These are phyloP conservation scores for Notothenia rossii DNA, from an alignment of 2,113 vertebrate species.

Conservation along the genomic window DNA sequence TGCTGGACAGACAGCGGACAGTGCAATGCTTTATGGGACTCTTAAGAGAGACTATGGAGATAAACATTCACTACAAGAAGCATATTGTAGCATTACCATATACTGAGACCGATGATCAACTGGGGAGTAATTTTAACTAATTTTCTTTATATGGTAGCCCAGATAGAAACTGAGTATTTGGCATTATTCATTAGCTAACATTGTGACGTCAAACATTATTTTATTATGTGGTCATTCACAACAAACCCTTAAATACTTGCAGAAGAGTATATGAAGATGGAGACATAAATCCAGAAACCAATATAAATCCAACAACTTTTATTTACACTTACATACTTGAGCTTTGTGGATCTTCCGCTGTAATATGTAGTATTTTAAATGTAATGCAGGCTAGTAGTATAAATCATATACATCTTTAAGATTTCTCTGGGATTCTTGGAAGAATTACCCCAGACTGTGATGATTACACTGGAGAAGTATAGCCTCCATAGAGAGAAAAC, in stretches of 20 bases:
- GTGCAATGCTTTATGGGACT: constrained; percentile 56
- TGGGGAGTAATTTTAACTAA: constrained; percentile 29
- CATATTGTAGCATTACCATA: constrained; percentile 47
- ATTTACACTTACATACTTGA: constrained; percentile 3
- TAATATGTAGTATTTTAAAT: constrained; percentile 42
- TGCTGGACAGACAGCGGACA: constrained; percentile 52
- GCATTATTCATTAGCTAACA: background rate
- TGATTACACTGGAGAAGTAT: background rate
- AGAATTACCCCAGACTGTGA: constrained; percentile 8
- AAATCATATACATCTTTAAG: constrained; percentile 45
- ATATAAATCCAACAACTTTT: background rate
- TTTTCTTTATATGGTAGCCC: constrained; percentile 21
- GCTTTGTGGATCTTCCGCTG: constrained; percentile 6
- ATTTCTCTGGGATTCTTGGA: constrained; percentile 16
- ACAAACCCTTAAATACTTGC: background rate
- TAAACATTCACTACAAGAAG: constrained; percentile 46
- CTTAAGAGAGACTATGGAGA: constrained; percentile 42
- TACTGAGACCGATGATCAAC: constrained; percentile 43
- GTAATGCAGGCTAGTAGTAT: constrained; percentile 19
- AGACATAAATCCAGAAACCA: constrained; percentile 5
- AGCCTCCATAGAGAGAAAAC: constrained; percentile 3
- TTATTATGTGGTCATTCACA: constrained; percentile 7
- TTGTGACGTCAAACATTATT: background rate
- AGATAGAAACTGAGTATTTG: constrained; percentile 34
- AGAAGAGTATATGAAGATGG: background rate